A percentile compares a stretch with the other conserved stretches of the same genome.
phyloP scores from a whole-genome alignment of 2,113 vertebrate species.

The Nematolebias whitei region DNA sequence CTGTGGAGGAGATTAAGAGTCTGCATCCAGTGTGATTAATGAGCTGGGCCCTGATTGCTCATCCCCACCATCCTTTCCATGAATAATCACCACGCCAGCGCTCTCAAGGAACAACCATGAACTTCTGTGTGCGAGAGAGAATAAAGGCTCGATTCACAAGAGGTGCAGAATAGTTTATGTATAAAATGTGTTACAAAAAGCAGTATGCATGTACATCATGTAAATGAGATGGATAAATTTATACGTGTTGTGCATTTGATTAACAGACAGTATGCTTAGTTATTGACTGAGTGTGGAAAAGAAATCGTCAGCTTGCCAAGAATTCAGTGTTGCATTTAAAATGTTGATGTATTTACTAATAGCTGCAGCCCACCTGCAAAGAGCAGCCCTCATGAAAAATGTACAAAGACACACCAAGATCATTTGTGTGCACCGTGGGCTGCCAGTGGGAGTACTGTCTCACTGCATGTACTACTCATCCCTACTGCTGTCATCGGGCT shows the following conservation, averaged over 20 bases:
- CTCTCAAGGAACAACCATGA: conserved; percentile 38
- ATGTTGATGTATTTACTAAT: conserved; percentile 33
- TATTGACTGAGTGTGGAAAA: conserved; percentile 10
- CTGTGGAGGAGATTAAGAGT: conserved; percentile 74
- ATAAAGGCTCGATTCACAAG: conserved; percentile 25
- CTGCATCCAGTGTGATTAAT: conserved; percentile 74
- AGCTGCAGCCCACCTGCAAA: conserved; percentile 45
- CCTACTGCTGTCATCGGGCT: conserved; percentile 13
- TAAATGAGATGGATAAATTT: conserved; percentile 10
- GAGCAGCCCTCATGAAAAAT: conserved; percentile 32
- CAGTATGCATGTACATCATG: conserved; percentile 21
- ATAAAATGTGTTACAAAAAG: conserved; percentile 8
- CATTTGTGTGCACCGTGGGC: conserved; percentile 39
- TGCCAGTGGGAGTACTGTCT: conserved; percentile 40
- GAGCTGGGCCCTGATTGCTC: conserved; percentile 72
- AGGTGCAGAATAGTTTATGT: conserved; percentile 3
- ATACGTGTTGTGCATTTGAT: conserved; percentile 10
- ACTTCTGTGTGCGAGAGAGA: conserved; percentile 14
- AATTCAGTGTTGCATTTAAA: conserved; percentile 32
- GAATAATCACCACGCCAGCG: conserved; percentile 68
- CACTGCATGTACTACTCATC: conserved; percentile 6
- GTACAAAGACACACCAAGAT: conserved; percentile 36
- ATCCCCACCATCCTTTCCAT: conserved; percentile 59
- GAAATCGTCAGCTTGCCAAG: conserved; percentile 8
- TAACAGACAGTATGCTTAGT: conserved; percentile 1